These are phyloP conservation scores for Gorsachius magnificus DNA, from an alignment of 2,797 vertebrate genomes.

Conservation along the genomic window DNA sequence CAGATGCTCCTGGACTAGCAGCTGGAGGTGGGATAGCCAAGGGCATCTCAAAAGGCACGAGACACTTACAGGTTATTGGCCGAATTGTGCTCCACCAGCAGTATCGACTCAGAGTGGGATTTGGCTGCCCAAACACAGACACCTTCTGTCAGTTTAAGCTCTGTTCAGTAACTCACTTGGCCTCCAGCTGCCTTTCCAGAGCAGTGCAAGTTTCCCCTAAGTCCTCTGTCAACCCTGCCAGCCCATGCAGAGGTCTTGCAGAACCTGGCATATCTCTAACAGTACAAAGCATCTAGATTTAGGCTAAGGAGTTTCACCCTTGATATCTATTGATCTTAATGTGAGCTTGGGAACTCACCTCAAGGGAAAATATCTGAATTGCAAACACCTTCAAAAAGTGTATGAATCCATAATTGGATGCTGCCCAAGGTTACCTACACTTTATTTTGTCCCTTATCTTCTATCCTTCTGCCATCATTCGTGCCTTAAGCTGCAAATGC, in stretches of 20 bases:
- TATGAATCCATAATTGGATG: background rate
- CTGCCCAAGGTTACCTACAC: background rate
- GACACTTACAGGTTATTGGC: background rate
- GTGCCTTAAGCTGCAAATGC: background rate
- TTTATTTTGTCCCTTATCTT: background rate
- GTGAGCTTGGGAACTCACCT: background rate
- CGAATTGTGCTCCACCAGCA: background rate
- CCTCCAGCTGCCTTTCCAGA: background rate
- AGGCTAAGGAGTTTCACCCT: background rate
- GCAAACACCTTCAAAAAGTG: background rate
- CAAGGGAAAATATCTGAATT: background rate
- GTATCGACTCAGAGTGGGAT: background rate
- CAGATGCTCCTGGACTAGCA: background rate
- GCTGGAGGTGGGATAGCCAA: background rate
- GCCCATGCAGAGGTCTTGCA: background rate
- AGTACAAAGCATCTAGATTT: background rate
- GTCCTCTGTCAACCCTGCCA: background rate
- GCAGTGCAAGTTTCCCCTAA: background rate
- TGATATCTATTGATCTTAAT: background rate
- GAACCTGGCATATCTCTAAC: background rate
- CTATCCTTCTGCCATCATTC: background rate
- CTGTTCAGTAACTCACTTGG: background rate
- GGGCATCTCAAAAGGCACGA: background rate
- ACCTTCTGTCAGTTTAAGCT: background rate
- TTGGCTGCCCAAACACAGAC: background rate